These are phyloP conservation scores for Microctonus hyperodae DNA, from an alignment of 2,888 invertebrate genomes.

Conservation along the genomic window DNA sequence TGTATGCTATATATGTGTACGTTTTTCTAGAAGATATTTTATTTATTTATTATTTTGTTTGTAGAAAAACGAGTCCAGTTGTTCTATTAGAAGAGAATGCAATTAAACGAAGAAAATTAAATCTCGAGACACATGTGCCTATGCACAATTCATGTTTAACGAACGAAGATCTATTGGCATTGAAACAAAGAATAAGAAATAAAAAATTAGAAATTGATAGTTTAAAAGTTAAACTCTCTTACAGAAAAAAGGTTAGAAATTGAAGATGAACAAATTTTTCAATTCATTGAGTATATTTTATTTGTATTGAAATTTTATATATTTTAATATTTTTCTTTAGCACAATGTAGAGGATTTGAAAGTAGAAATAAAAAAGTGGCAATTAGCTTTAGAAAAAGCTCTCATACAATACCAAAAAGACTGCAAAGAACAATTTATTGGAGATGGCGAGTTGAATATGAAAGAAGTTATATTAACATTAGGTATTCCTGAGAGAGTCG, in stretches of 20 bases:
- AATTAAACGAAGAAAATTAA: conserved; percentile 38
- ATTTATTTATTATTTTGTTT: background rate
- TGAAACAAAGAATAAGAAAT: conserved; percentile 62
- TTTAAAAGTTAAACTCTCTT: conserved; percentile 40
- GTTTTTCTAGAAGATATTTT: background rate
- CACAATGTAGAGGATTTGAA: conserved; percentile 65
- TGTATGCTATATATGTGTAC: background rate
- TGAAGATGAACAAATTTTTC: background rate
- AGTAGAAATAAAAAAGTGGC: conserved; percentile 66
- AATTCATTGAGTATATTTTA: background rate
- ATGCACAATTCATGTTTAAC: background rate
- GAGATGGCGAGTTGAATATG: conserved; percentile 62
- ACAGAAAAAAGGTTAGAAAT: conserved; percentile 43
- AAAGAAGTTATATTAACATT: conserved; percentile 64
- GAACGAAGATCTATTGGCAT: conserved; percentile 63
- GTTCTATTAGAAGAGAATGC: conserved; percentile 19
- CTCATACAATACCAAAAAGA: conserved; percentile 65
- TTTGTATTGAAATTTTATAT: background rate
- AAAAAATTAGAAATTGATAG: conserved; percentile 57
- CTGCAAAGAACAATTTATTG: conserved; percentile 63
- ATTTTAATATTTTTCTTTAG: conserved; percentile 56
- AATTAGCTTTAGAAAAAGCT: conserved; percentile 66
- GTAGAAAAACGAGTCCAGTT: conserved; percentile 39
- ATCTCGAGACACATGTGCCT: conserved; percentile 12
- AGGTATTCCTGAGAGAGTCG: conserved; percentile 65